These are phyloP conservation scores for Varecia variegata DNA, from an alignment of 2,797 vertebrate species.

Conservation along the genomic window DNA sequence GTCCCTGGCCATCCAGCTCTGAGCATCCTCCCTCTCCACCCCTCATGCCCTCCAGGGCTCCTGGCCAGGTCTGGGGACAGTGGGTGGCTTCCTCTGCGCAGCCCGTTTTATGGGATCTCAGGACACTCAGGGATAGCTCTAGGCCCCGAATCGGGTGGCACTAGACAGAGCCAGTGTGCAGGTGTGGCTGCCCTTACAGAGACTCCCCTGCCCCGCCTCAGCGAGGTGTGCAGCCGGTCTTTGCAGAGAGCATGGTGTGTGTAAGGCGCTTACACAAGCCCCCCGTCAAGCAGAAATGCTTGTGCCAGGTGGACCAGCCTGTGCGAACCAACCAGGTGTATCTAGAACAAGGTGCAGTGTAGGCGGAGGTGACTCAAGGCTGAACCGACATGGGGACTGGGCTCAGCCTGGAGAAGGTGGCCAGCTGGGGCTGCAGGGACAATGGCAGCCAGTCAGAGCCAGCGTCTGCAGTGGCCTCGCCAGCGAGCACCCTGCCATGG, in stretches of 20 bases:
- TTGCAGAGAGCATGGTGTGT: background rate
- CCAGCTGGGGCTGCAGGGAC: background rate
- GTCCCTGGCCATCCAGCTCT: background rate
- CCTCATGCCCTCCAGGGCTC: background rate
- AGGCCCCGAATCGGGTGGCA: background rate
- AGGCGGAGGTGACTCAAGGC: no score
- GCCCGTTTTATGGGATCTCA: background rate
- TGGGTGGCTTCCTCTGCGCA: background rate
- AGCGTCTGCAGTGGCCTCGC: no score
- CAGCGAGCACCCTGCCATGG: fast-evolving
- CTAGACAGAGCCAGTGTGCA: background rate
- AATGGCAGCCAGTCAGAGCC: background rate
- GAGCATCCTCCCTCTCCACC: background rate
- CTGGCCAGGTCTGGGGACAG: background rate
- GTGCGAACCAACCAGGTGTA: background rate
- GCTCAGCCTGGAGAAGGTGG: no score
- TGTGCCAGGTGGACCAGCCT: fast-evolving
- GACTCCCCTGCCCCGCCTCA: background rate
- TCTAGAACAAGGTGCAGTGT: background rate
- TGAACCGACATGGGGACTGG: no score
- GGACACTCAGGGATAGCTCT: background rate
- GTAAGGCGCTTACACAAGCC: fast-evolving
- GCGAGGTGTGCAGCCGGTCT: background rate
- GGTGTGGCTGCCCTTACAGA: background rate
- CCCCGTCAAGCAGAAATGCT: background rate